phyloP scores from a whole-genome alignment of 2,113 vertebrate genomes.

The Pygathrix nemaeus region DNA sequence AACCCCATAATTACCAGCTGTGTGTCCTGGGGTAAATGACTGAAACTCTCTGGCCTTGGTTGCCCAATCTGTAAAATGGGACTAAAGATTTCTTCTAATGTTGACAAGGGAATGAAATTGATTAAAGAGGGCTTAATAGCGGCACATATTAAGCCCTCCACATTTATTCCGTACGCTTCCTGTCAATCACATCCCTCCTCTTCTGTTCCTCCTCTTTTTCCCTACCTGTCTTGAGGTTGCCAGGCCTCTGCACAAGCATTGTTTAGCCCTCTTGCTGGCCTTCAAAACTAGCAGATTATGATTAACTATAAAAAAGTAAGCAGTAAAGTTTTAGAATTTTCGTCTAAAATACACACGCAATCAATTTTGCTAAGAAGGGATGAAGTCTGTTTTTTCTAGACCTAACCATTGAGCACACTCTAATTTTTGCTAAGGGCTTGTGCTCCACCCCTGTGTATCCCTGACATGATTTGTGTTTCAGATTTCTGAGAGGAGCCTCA shows the following conservation, averaged over 20 bases:
- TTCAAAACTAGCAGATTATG: not conserved
- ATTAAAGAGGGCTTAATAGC: not conserved
- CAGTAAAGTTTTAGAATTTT: not conserved
- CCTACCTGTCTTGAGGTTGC: not conserved
- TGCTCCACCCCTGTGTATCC: accelerated
- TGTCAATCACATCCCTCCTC: not conserved
- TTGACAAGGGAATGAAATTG: not conserved
- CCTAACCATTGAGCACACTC: not conserved
- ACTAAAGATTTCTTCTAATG: not conserved
- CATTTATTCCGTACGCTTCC: not conserved
- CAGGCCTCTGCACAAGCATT: not conserved
- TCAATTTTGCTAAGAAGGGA: not conserved
- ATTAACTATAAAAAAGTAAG: not conserved
- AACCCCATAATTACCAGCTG: not conserved
- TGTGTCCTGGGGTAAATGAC: not conserved
- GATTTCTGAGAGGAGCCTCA: not conserved
- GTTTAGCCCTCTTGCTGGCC: not conserved
- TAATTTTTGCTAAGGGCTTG: not conserved
- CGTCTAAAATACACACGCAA: not conserved
- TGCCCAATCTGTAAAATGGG: not conserved
- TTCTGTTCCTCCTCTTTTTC: not conserved
- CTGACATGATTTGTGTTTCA: no score
- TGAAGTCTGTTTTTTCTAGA: not conserved
- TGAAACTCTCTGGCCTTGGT: not conserved
- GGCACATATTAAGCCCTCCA: not conserved